These are phyloP conservation scores for Pterocles orientalis DNA, from an alignment of 2,113 vertebrate species.

Conservation along the genomic window DNA sequence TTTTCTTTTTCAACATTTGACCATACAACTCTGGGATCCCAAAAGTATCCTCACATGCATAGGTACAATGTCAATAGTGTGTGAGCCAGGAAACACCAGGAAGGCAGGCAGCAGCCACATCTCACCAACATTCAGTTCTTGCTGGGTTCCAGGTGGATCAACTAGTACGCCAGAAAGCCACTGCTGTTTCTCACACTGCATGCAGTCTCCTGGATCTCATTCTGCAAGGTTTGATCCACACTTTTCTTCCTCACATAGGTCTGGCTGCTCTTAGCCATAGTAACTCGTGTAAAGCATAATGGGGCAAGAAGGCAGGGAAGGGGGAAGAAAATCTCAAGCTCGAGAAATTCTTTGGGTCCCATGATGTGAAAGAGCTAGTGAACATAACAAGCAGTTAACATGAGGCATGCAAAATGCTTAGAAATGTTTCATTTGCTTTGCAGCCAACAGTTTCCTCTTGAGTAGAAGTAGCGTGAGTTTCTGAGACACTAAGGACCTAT, in stretches of 20 bases:
- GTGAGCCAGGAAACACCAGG: not conserved
- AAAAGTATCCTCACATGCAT: not conserved
- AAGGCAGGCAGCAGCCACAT: not conserved
- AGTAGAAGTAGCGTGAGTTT: not conserved
- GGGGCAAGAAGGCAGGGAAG: not conserved
- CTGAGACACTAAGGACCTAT: not conserved
- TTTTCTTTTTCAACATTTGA: constrained; percentile 53
- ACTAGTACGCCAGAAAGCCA: not conserved
- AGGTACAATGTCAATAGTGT: not conserved
- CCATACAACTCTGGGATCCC: not conserved
- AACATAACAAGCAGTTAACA: not conserved
- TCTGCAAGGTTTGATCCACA: not conserved
- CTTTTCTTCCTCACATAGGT: not conserved
- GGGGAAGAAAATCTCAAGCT: not conserved
- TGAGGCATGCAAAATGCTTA: not conserved
- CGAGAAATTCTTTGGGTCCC: not conserved
- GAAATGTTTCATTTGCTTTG: not conserved
- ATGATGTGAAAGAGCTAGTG: not conserved
- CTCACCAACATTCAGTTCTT: not conserved
- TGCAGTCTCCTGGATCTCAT: not conserved
- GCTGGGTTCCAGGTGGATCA: not conserved
- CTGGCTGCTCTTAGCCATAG: not conserved
- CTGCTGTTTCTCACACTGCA: not conserved
- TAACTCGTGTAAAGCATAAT: not conserved
- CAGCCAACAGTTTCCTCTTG: not conserved